A percentile compares a stretch with the other conserved stretches of the same genome.
phyloP scores from a whole-genome alignment of 2,888 invertebrate species.

The Cephus pygmeus region DNA sequence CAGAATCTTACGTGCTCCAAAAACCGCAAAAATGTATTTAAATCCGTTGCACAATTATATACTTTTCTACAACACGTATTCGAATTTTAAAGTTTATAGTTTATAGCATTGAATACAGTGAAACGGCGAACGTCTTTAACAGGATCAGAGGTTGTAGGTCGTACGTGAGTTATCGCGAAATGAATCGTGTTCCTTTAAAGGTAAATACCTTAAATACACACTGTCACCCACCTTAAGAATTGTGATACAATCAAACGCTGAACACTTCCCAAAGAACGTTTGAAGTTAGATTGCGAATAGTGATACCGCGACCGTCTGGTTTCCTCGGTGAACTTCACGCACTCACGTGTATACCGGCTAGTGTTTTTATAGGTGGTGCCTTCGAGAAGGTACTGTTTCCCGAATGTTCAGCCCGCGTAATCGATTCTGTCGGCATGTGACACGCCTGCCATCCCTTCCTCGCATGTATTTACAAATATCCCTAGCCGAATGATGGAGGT shows the following conservation, averaged over 20 bases:
- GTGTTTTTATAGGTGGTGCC: slow-evolving; percentile 35
- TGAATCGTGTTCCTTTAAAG: neutral
- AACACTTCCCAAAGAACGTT: neutral
- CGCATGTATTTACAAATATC: neutral
- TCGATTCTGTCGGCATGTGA: slow-evolving; percentile 12
- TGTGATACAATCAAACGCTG: neutral
- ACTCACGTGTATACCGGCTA: slow-evolving; percentile 33
- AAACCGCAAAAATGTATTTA: neutral
- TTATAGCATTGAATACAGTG: neutral
- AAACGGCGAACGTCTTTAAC: neutral
- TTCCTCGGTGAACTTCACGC: neutral
- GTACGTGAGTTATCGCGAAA: neutral
- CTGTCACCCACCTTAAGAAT: neutral
- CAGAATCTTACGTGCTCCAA: neutral
- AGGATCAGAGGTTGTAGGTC: neutral
- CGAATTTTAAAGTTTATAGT: neutral
- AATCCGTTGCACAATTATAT: neutral
- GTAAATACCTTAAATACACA: neutral
- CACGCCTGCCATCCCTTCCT: neutral
- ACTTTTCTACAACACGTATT: neutral
- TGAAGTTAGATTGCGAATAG: neutral
- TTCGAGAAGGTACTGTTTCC: slow-evolving; percentile 38
- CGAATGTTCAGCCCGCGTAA: slow-evolving; percentile 27
- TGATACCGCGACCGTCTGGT: neutral
- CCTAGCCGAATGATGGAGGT: neutral